A percentile compares a stretch with the other conserved stretches of the same genome.
These are phyloP conservation scores for Magallana gigas DNA, from an alignment of 1,140 invertebrate species.

Conservation along the genomic window DNA sequence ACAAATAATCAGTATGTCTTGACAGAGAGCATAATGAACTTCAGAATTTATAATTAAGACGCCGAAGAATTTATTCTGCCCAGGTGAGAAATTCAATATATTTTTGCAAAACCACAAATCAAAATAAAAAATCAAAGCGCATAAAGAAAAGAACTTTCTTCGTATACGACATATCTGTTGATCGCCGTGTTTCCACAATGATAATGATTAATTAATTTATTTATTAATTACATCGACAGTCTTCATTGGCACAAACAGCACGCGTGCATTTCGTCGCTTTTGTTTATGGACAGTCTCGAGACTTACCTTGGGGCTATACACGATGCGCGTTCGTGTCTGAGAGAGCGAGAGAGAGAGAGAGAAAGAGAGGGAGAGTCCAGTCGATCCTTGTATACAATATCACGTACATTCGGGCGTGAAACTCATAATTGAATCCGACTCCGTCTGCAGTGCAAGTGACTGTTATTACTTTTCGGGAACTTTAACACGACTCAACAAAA, in stretches of 20 bases:
- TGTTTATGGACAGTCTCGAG: background rate
- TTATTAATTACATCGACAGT: background rate
- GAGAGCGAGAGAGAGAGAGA: background rate
- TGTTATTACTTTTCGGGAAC: background rate
- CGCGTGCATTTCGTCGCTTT: background rate
- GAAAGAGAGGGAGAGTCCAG: background rate
- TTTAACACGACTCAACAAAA: background rate
- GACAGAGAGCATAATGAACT: constrained; percentile 2
- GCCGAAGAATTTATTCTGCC: background rate
- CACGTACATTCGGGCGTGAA: constrained; percentile 16
- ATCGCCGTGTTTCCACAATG: background rate
- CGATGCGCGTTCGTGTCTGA: constrained; percentile 4
- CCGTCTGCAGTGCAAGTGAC: background rate
- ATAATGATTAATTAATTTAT: constrained; percentile 14
- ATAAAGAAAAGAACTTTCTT: background rate
- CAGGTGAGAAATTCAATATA: background rate
- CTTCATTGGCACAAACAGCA: background rate
- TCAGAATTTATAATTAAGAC: background rate
- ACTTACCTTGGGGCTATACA: background rate
- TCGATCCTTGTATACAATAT: background rate
- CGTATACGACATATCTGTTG: background rate
- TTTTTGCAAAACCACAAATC: background rate
- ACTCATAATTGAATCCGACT: background rate
- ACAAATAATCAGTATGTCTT: background rate
- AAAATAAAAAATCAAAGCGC: too few relatives aligned